Percentiles rank a stretch among this genome's conserved stretches.
phyloP scores from a whole-genome alignment of 92 coral and sea anemone genomes.

The Epizoanthus scotinus region DNA sequence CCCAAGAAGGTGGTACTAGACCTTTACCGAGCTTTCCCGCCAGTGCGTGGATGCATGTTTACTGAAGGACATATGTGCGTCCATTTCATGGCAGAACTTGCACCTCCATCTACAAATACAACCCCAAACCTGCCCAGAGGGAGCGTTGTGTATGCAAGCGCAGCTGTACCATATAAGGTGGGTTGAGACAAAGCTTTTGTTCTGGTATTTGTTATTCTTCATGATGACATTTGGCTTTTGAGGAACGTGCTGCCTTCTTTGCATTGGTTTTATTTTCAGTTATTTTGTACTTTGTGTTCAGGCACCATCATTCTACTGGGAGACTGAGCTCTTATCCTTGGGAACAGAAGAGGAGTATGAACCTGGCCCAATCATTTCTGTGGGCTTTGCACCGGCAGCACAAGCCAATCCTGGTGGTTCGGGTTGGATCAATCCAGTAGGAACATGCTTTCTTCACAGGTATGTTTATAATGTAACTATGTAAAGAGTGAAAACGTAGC shows the following conservation, averaged over 20 bases:
- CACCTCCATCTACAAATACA: conserved; percentile 31
- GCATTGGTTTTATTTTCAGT: too few species aligned
- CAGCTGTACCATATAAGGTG: conserved; percentile 82
- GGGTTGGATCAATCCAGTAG: conserved; percentile 83
- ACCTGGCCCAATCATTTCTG: conserved; percentile 75
- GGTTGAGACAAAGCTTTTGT: too few species aligned
- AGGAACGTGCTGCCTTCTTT: too few species aligned
- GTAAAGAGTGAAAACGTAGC: background rate
- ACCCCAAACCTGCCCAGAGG: conserved; percentile 80
- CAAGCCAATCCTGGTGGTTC: conserved; percentile 50
- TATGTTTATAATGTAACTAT: background rate
- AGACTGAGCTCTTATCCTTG: conserved; percentile 80
- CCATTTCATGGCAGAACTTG: conserved; percentile 73
- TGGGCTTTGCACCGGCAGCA: conserved; percentile 85
- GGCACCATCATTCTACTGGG: conserved; percentile 98
- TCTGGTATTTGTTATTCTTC: too few species aligned
- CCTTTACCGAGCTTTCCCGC: conserved; percentile 74
- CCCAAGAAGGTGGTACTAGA: conserved; percentile 69
- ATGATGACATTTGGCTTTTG: too few species aligned
- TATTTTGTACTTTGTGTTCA: conserved; percentile 4
- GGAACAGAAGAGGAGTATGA: conserved; percentile 62
- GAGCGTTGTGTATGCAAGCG: conserved; percentile 69
- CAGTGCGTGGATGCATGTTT: conserved; percentile 90
- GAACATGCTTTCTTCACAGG: conserved; percentile 95
- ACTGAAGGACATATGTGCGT: conserved; percentile 85